These are phyloP conservation scores for Musca vetustissima DNA, from an alignment of 1,140 invertebrate species.

Conservation along the genomic window DNA sequence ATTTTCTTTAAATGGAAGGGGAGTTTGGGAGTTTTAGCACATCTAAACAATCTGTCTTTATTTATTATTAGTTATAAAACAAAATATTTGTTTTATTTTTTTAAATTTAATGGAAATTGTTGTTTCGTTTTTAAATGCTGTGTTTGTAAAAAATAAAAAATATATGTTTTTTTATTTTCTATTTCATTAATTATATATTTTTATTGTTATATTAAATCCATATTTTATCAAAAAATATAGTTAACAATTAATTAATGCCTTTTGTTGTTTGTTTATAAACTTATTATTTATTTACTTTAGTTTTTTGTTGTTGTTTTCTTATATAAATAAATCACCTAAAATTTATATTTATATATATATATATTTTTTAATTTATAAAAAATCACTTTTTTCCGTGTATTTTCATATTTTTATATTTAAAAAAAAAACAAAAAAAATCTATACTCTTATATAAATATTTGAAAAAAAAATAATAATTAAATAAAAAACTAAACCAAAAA, in stretches of 20 bases:
- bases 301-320: slow-evolving; percentile 21
- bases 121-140: neutral
- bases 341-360: slow-evolving; percentile 24
- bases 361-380: neutral
- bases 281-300: slow-evolving; percentile 31
- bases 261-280: slow-evolving; percentile 34
- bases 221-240: slow-evolving; percentile 27
- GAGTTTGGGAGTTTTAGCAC: no score
- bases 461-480: no score
- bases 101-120: slow-evolving; percentile 2
- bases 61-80: no score
- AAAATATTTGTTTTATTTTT: slow-evolving; percentile 19
- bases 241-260: slow-evolving; percentile 31
- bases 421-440: no score
- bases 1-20: neutral
- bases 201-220: neutral
- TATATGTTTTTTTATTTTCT: slow-evolving; percentile 6
- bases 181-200: neutral
- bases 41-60: no score
- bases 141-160: slow-evolving; percentile 2
- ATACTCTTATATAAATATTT: no score
- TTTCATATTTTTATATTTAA: no score
- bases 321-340: no score
- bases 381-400: no score
- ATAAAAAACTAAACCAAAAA: no score